Conservation (phyloP, 2,797 vertebrate species). For the Gila robusta region DNA sequence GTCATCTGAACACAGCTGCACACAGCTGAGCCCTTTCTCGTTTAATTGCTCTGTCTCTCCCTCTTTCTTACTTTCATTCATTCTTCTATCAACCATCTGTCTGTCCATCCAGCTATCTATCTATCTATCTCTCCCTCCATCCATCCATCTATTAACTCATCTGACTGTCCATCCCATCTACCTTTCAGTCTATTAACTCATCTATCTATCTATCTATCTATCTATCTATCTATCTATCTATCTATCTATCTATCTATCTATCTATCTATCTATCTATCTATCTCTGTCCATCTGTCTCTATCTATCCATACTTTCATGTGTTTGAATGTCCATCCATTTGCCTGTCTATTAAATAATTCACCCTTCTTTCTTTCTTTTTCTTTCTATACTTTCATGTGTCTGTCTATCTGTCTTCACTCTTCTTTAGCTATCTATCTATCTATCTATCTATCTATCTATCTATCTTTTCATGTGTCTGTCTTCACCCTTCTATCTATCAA, state of each 20-base stretch:
- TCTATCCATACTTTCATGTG: neutral
- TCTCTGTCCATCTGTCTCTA: neutral
- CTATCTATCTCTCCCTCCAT: neutral
- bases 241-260: neutral
- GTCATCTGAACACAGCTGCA: constrained; percentile 52
- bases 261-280: neutral
- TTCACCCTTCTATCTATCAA: neutral
- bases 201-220: neutral
- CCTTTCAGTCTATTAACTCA: neutral
- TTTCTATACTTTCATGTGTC: neutral
- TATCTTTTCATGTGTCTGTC: neutral
- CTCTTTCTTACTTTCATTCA: neutral
- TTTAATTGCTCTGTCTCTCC: constrained; percentile 45
- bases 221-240: neutral
- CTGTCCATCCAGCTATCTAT: neutral
- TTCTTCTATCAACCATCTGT: neutral
- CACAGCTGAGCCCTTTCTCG: constrained; percentile 64
- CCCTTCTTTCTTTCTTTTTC: neutral
- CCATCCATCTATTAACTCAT: neutral
- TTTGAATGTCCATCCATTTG: neutral
- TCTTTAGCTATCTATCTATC: neutral
- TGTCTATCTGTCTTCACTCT: neutral
- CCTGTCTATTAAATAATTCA: neutral
- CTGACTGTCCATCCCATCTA: too few species aligned
- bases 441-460: neutral